Evolutionary conservation across 2,797 vertebrate genomes (phyloP), one percentile per base, ranked within the genome.

Genomic region (Tamandua tetradactyla): DNA sequence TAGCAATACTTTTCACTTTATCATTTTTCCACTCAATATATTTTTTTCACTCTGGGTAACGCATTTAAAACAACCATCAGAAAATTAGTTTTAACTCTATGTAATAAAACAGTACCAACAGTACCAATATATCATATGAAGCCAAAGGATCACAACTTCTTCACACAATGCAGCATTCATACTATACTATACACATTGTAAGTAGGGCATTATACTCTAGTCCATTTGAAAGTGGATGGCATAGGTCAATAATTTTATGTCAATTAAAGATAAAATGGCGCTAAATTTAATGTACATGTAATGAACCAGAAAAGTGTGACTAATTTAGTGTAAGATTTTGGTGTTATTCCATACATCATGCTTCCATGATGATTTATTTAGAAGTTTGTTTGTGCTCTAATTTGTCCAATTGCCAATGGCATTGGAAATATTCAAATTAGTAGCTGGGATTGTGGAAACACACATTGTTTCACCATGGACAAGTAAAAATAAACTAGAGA

Each of bases 1-100:
- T 81, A 97, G 95, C 85, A 96, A 97, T 62, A 95, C 84, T 96
- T 96, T 97, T 96, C 81, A 95, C 83, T 94, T 97, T 89, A 96
- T 82, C 78, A 95, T 95, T 95, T 95, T 83, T 91, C 96, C 92
- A 81, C 74, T 94, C 44, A n/a, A 61, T 61, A 71, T 80, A 37
- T 87, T 64, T 89, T 8, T 94, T 87, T 64, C 86, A 95, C 44
- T 96, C 89, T 91, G 86, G 89, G 62, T 88, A 95, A 97, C 81
- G 83, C 92, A 94, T 96, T 93, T 94, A 90, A 94, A 93, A 97
- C 52, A 86, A 78, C 9, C 61, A 87, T 44, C 47, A 96, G 81
- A 79, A 94, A 86, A 93, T 93, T 47, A 90, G 44, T 47, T 93
- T 79, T 80, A 87, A 84, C 27, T 93, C 59, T 62, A 66, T 55